phyloP scores from a whole-genome alignment of 2,797 vertebrate species.

The Dendrocincla tyrannina region DNA sequence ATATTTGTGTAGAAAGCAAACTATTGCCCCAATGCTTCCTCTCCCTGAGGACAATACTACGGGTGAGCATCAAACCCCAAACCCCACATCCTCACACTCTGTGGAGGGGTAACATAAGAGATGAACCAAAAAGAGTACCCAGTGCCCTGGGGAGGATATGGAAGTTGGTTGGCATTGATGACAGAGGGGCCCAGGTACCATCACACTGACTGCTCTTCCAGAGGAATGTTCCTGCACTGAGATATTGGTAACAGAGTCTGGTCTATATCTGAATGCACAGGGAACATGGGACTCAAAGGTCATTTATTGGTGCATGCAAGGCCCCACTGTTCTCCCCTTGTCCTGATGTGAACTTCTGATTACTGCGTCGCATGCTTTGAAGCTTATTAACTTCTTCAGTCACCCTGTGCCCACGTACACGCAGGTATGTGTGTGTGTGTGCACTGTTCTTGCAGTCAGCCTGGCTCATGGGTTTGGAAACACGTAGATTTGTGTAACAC shows the following conservation, averaged over 20 bases:
- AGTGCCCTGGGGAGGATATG: neutral
- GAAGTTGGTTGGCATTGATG: neutral
- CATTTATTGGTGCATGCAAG: neutral
- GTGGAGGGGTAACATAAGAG: fast-evolving
- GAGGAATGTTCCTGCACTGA: fast-evolving
- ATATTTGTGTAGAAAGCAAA: neutral
- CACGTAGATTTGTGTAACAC: neutral
- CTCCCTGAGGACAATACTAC: neutral
- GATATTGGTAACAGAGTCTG: neutral
- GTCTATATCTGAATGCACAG: neutral
- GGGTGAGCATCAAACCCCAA: neutral
- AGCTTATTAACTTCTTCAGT: conserved; percentile 18
- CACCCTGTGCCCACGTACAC: neutral
- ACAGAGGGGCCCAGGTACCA: neutral
- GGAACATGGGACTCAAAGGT: neutral
- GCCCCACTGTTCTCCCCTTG: neutral
- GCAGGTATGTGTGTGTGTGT: neutral
- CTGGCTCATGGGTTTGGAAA: neutral
- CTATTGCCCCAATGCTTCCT: neutral
- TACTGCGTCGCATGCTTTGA: neutral
- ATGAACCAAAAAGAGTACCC: neutral
- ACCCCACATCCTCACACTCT: neutral
- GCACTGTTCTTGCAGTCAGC: neutral
- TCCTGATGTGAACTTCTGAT: conserved; percentile 33
- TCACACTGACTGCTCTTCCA: neutral